Percentiles rank a stretch among this genome's conserved stretches.
Conservation (phyloP, 1,140 invertebrate genomes). For the Drosophila carrolli region DNA sequence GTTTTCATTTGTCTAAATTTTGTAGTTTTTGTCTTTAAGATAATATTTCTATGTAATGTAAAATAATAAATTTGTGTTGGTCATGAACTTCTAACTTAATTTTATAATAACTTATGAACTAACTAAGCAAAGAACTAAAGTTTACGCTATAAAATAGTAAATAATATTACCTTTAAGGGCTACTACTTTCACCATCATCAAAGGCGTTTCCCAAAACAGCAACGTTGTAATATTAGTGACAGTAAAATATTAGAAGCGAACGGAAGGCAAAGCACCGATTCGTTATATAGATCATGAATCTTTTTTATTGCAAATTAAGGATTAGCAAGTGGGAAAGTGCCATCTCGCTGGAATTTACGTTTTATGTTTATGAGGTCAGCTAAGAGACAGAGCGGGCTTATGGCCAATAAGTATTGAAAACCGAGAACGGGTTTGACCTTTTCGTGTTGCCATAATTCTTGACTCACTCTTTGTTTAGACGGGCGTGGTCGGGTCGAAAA, state of each 20-base stretch:
- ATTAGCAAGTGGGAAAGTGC: constrained; percentile 35
- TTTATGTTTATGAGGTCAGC: constrained; percentile 31
- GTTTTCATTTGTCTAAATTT: background rate
- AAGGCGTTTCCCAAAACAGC: background rate
- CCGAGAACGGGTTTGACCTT: constrained; percentile 55
- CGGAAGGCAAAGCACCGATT: constrained; percentile 1
- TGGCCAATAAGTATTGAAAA: constrained; percentile 49
- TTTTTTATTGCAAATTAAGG: constrained; percentile 52
- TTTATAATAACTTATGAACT: too few relatives aligned
- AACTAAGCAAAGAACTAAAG: too few relatives aligned
- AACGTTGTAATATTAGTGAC: background rate
- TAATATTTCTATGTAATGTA: background rate
- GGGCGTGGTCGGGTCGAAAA: constrained; percentile 20
- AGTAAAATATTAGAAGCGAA: constrained; percentile 6
- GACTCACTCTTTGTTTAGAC: constrained; percentile 38
- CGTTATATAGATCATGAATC: constrained; percentile 35
- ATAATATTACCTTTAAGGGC: background rate
- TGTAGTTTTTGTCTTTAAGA: background rate
- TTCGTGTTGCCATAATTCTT: constrained; percentile 49
- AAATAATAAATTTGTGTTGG: too few relatives aligned
- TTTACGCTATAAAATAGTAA: too few relatives aligned
- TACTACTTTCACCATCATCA: background rate
- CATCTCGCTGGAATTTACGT: constrained; percentile 34
- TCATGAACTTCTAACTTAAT: too few relatives aligned
- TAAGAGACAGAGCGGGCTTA: constrained; percentile 5